Conservation (phyloP, 2,113 vertebrate species). For the Tinamus guttatus region DNA sequence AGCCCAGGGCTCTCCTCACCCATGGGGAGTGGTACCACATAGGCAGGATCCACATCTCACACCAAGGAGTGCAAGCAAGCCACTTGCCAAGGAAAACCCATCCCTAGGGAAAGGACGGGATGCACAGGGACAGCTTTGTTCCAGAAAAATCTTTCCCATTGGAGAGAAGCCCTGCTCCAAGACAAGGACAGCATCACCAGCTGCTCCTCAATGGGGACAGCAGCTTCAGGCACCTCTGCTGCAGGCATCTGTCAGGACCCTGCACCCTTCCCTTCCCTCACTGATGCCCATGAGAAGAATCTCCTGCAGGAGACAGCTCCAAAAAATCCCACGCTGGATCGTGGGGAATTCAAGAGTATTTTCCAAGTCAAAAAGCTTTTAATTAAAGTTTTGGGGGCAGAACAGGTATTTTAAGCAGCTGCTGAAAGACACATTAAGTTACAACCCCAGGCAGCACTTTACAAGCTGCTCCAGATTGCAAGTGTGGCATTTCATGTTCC, state of each 20-base stretch:
- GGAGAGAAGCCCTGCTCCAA: not conserved
- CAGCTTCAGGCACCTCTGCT: not conserved
- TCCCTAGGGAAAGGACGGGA: not conserved
- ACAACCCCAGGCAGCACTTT: constrained; percentile 38
- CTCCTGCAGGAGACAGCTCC: not conserved
- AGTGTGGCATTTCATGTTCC: not conserved
- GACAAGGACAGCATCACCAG: fast-evolving
- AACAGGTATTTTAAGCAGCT: constrained; percentile 43
- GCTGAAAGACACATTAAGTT: constrained; percentile 23
- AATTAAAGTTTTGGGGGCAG: not conserved
- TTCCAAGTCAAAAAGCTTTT: constrained; percentile 28
- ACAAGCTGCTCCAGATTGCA: constrained; percentile 40
- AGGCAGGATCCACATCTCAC: not conserved
- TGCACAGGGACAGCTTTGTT: fast-evolving
- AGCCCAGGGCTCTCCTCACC: not conserved
- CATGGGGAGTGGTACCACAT: too few species aligned
- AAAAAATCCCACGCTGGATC: not conserved
- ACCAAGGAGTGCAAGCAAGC: not conserved
- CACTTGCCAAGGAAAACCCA: not conserved
- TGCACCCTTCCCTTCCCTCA: not conserved
- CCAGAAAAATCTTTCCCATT: not conserved
- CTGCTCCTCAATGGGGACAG: not conserved
- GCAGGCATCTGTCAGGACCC: not conserved
- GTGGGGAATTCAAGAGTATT: not conserved
- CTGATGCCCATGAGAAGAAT: fast-evolving